These are phyloP conservation scores for Hydrolagus affinis DNA, from an alignment of 2,113 vertebrate species.

Conservation along the genomic window DNA sequence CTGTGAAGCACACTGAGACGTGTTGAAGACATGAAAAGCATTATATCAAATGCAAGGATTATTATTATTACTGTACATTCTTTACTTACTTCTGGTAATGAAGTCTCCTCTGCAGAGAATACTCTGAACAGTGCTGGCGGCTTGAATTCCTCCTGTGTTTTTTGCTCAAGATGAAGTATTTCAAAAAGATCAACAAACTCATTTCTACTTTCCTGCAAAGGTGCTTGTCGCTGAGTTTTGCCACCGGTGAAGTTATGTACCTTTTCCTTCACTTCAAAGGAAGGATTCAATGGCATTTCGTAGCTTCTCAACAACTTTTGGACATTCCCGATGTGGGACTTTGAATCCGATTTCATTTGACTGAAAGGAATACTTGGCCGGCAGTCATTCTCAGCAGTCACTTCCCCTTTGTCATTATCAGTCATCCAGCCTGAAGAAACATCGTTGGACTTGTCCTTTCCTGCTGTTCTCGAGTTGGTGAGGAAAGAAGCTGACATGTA, in stretches of 20 bases:
- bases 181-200: slow-evolving; percentile 57
- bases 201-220: slow-evolving; percentile 46
- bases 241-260: slow-evolving; percentile 41
- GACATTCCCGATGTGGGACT: slow-evolving; percentile 86
- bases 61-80: background rate
- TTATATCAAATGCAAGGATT: no score
- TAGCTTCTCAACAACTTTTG: slow-evolving; percentile 85
- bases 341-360: slow-evolving; percentile 78
- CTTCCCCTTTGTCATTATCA: slow-evolving; percentile 49
- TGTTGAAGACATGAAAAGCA: no score
- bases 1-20: no score
- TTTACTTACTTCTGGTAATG: slow-evolving; percentile 54
- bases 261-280: slow-evolving; percentile 34
- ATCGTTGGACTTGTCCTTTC: slow-evolving; percentile 42
- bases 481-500: slow-evolving; percentile 37
- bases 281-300: slow-evolving; percentile 56
- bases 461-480: slow-evolving; percentile 37
- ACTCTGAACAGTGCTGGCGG: background rate
- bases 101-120: background rate
- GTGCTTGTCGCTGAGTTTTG: slow-evolving; percentile 45
- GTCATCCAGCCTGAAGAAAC: slow-evolving; percentile 34
- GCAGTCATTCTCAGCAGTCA: slow-evolving; percentile 76
- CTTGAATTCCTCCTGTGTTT: slow-evolving; percentile 36
- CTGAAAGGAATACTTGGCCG: slow-evolving; percentile 77
- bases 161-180: slow-evolving; percentile 59